A percentile compares a stretch with the other conserved stretches of the same genome.
These are phyloP conservation scores for Synchiropus splendidus DNA, from an alignment of 2,113 vertebrate species.

Conservation along the genomic window DNA sequence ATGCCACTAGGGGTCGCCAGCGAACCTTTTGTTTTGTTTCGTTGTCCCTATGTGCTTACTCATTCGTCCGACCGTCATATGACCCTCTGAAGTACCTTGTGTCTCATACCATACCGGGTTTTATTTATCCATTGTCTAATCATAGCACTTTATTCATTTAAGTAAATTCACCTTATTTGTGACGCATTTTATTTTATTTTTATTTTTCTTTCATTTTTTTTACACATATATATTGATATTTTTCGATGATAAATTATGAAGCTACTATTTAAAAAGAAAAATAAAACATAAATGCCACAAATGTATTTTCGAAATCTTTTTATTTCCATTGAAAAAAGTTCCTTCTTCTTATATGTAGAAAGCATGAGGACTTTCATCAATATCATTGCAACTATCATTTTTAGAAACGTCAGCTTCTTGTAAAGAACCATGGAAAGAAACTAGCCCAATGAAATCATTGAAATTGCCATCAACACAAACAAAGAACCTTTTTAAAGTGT, in stretches of 20 bases:
- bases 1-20: too few species aligned
- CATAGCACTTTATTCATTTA: too few species aligned
- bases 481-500: slow-evolving; percentile 21
- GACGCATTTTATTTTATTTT: too few species aligned
- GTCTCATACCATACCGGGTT: too few species aligned
- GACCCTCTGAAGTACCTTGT: too few species aligned
- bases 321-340: slow-evolving; percentile 53
- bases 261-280: neutral
- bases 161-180: too few species aligned
- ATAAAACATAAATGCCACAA: neutral
- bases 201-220: too few species aligned
- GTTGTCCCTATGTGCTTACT: too few species aligned
- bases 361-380: slow-evolving; percentile 58
- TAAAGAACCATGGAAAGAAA: slow-evolving; percentile 43
- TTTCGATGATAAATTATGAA: neutral
- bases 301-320: slow-evolving; percentile 2
- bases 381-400: slow-evolving; percentile 41
- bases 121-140: too few species aligned
- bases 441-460: slow-evolving; percentile 18
- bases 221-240: too few species aligned
- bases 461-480: slow-evolving; percentile 7
- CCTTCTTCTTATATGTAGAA: slow-evolving; percentile 49
- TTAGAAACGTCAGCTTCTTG: slow-evolving; percentile 38
- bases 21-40: too few species aligned
- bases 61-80: too few species aligned